These are phyloP conservation scores for Bombus vancouverensis DNA, from an alignment of 1,140 invertebrate species.

Conservation along the genomic window DNA sequence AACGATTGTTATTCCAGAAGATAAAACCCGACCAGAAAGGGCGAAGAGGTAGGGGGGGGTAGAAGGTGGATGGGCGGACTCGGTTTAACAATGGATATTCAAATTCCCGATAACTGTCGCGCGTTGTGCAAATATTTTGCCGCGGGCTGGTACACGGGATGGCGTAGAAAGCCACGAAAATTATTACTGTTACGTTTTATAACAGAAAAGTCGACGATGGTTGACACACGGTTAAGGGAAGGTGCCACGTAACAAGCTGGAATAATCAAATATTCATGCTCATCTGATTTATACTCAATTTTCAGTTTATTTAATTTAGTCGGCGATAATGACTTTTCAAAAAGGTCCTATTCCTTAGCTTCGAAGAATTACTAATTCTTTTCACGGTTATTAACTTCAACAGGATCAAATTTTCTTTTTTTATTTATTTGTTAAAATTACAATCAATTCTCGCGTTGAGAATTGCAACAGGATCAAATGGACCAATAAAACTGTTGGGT, in stretches of 20 bases:
- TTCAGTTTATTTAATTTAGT: not conserved
- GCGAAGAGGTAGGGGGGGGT: too few relatives aligned
- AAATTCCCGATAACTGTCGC: conserved; percentile 29
- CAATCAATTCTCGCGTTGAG: too few relatives aligned
- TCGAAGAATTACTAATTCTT: not conserved
- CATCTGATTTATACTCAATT: not conserved
- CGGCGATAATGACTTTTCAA: not conserved
- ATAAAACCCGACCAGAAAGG: conserved; percentile 3
- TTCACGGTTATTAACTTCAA: not conserved
- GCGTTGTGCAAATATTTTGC: conserved; percentile 23
- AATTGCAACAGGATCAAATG: too few relatives aligned
- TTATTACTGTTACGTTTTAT: conserved; percentile 14
- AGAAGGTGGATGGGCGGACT: not conserved
- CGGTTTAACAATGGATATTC: conserved; percentile 29
- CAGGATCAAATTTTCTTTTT: too few relatives aligned
- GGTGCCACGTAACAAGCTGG: not conserved
- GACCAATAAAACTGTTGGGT: too few relatives aligned
- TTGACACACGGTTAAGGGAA: not conserved
- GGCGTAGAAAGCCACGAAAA: not conserved
- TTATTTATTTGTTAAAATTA: too few relatives aligned
- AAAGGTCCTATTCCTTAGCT: too few relatives aligned
- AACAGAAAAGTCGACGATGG: not conserved
- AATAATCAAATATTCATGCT: not conserved
- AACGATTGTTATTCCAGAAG: conserved; percentile 28
- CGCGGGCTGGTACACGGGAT: not conserved